Base-by-base conservation (phyloP, 1,140 invertebrate species). In the Zeugodacus cucurbitae region DNA sequence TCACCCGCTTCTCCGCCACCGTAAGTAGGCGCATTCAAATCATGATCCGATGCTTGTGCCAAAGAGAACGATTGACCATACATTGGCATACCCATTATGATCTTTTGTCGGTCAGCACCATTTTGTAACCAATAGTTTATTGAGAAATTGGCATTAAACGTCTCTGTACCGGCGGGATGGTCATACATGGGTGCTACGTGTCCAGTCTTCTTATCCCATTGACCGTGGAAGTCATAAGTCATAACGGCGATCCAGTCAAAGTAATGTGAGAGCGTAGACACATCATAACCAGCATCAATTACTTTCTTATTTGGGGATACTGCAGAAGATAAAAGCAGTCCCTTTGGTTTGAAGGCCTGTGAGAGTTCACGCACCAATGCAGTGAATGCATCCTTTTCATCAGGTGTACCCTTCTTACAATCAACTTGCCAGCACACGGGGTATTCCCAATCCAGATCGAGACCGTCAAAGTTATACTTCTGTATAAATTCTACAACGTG, bases 391-490 rank as follows among this genome's bases (percentile, higher is more conserved):
- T 95, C 93, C 91, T 96, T 98, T 89, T 98, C 97, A 3, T 96
- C 96, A 17, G 94, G 93, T 14, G 96, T 96, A 20, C 96, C 96
- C 92, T 96, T 96, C 4, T 95, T 96, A 91, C 96, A 97, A 89
- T 97, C 96, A 90, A 97, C 97, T 94, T 98, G 97, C 97, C 97
- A 98, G 91, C 97, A 98, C 89, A 96, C 97, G 1, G 97, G 97
- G 94, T 98, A 98, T 90, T 98, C 97, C 97, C 97, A 98, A 91
- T 98, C 97, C 54, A 98, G 94, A 93, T 98, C 97, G 1, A 98
- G 93, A 0, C 97, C 97, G 91, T 98, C 97, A 89, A 98, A 98
- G 44, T 95, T 95, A 89, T 97, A 96, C 90, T 97, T 96, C 82
- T 96, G 95, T 8, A 98, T 94, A 89, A 98, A 98, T 88, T 96